Evolutionary conservation across 2,113 vertebrate species (phyloP), one percentile per base, ranked within the genome.

Genomic region (Amphiprion percula): DNA sequence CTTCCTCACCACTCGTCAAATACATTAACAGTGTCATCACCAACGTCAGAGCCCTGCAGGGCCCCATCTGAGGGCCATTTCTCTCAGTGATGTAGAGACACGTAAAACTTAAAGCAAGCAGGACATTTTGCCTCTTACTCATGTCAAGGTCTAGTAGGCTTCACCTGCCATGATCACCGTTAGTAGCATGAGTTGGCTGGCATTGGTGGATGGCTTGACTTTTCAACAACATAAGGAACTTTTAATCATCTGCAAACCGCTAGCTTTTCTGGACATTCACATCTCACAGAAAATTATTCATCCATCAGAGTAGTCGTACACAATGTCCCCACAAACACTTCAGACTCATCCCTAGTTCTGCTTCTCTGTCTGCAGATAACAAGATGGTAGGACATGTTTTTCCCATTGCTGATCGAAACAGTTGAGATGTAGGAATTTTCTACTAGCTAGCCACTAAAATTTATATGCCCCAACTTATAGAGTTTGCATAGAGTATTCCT

Each of bases 1-100:
- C 67, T 86, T 83, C 69, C 62, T 74, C 17, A 24, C 10, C 46
- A 58, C 67, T 79, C 19, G 7, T 44, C 66, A 19, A 17, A 61
- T 55, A 33, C 61, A 46, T 76, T 30, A 67, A 53, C 39, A 23
- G 59, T 47, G 60, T 72, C 60, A 55, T 70, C 77, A 54, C 60
- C 62, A 49, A 54, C 2, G 26, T 53, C 47, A 46, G 33, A 58
- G 46, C 11, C 46, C 5, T 56, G 26, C n/a, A 33, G 10, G 33
- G n/a, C 15, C 17, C 71, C 58, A 30, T n/a, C 55, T 11, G 5
- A 66, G 23, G 55, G 41, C 11, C 5, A 26, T 39, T 24, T 46
- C 16, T 80, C 14, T 52, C 28, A 59, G 7, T 11, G 28, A 2
- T 53, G 23, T 9, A 52, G 37, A 12, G 11, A 46, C 3, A 24